phyloP scores from a whole-genome alignment of 1,140 invertebrate genomes.

The Lepeophtheirus salmonis region DNA sequence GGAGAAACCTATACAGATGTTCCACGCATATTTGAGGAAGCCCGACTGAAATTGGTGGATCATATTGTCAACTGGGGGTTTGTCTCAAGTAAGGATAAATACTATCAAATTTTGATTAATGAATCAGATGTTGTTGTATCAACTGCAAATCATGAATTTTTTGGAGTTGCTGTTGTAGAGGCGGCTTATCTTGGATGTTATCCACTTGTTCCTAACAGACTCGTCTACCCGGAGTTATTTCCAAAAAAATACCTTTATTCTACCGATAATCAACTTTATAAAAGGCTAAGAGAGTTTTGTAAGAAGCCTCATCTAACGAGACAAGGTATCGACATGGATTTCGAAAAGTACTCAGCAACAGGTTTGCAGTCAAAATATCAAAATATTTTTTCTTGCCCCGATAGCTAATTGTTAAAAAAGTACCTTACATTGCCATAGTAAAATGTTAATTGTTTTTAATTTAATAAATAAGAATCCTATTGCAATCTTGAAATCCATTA shows the following conservation, averaged over 20 bases:
- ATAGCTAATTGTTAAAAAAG: too few species aligned
- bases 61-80: constrained; percentile 43
- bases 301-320: neutral
- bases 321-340: neutral
- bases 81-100: constrained; percentile 34
- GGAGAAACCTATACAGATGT: constrained; percentile 38
- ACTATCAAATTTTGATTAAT: constrained; percentile 33
- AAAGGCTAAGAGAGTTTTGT: constrained; percentile 3
- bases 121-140: constrained; percentile 43
- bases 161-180: constrained; percentile 52
- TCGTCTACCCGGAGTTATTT: constrained; percentile 56
- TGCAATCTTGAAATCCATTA: too few species aligned
- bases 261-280: constrained; percentile 22
- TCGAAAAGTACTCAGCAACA: neutral
- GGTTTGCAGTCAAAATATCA: neutral
- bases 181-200: constrained; percentile 44
- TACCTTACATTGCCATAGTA: too few species aligned
- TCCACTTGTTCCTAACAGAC: constrained; percentile 43
- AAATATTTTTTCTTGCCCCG: too few species aligned
- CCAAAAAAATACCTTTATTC: constrained; percentile 40
- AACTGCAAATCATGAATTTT: constrained; percentile 55
- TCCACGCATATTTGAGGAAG: constrained; percentile 35
- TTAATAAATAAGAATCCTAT: too few species aligned
- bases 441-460: too few species aligned
- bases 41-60: constrained; percentile 30